Conservation (phyloP, 1,140 invertebrate genomes). For the Araneus ventricosus region DNA sequence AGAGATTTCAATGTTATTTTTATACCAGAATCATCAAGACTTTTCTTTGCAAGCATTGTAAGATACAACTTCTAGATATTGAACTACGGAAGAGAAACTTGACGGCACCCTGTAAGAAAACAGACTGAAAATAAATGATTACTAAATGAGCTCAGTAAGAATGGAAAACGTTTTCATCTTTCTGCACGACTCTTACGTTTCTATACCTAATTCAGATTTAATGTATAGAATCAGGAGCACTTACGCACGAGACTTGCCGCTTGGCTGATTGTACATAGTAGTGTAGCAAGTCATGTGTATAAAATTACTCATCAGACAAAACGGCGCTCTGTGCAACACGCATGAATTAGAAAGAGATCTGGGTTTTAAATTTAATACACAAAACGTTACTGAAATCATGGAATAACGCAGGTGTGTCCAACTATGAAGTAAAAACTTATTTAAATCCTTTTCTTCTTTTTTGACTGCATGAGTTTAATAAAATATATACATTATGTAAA, state of each 20-base stretch:
- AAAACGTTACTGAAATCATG: not conserved
- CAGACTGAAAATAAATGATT: not conserved
- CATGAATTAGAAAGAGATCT: not conserved
- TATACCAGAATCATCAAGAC: not conserved
- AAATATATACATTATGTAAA: too few species aligned
- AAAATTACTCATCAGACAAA: conserved; percentile 12
- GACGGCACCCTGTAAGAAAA: not conserved
- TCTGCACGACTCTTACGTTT: conserved; percentile 24
- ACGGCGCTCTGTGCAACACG: not conserved
- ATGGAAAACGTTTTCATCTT: conserved; percentile 22
- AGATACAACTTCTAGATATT: not conserved
- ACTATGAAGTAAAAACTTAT: not conserved
- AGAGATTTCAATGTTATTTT: not conserved
- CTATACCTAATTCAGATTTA: conserved; percentile 11
- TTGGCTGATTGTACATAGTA: not conserved
- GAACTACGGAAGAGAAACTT: not conserved
- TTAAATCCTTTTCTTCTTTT: too few species aligned
- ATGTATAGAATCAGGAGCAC: conserved; percentile 14
- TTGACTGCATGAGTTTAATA: too few species aligned
- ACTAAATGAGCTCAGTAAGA: not conserved
- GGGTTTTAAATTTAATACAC: not conserved
- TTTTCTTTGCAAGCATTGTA: not conserved
- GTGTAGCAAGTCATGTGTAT: conserved; percentile 25
- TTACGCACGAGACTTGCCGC: conserved; percentile 8
- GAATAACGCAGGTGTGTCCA: not conserved